Conservation (phyloP, 1,140 invertebrate species). For the Amyelois transitella region DNA sequence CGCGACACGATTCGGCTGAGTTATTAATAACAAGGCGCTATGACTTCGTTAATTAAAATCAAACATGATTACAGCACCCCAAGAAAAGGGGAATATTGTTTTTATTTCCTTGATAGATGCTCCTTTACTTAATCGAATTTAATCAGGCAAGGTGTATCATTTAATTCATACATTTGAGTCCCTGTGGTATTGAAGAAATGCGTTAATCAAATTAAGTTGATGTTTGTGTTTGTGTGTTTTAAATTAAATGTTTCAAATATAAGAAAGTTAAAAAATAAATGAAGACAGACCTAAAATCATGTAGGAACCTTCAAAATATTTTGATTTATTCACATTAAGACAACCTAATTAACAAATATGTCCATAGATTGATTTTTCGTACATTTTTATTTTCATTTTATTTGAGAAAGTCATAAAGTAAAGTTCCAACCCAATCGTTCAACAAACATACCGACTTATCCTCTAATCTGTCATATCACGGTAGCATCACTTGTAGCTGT, state of each 20-base stretch:
- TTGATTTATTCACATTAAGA: too few species aligned
- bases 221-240: too few species aligned
- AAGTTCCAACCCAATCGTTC: too few species aligned
- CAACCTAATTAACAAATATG: too few species aligned
- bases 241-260: too few species aligned
- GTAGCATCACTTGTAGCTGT: conserved; percentile 32
- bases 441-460: background rate
- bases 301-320: too few species aligned
- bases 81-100: conserved; percentile 16
- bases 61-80: conserved; percentile 42
- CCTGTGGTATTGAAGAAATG: background rate
- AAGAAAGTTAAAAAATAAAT: too few species aligned
- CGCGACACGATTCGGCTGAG: conserved; percentile 32
- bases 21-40: conserved; percentile 39
- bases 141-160: background rate
- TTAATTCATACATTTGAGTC: background rate
- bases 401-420: too few species aligned
- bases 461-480: conserved; percentile 11
- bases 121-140: conserved; percentile 21
- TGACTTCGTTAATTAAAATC: conserved; percentile 60
- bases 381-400: too few species aligned
- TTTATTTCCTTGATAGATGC: conserved; percentile 24
- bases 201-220: background rate
- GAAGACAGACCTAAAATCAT: too few species aligned
- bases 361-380: too few species aligned